A percentile compares a stretch with the other conserved stretches of the same genome.
Evolutionary conservation across 2,113 vertebrate species (phyloP).

Genomic region (Epinephelus fuscoguttatus): DNA sequence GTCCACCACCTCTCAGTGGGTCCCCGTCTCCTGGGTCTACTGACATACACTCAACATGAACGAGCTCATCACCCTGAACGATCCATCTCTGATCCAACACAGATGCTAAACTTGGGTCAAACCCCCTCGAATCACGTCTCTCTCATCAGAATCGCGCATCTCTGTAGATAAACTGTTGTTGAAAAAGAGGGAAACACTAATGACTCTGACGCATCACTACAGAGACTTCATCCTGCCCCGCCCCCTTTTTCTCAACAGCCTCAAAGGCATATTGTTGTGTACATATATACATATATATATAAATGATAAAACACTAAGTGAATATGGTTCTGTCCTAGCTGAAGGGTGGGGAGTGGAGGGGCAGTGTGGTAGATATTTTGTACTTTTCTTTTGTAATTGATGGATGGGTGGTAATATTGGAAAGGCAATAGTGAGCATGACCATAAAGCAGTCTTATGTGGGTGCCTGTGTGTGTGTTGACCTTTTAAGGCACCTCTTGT

Average conservation of each 20-base stretch:
- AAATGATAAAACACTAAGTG: slow-evolving; percentile 70
- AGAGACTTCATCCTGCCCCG: slow-evolving; percentile 51
- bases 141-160: slow-evolving; percentile 58
- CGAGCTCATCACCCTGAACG: background rate
- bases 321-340: slow-evolving; percentile 77
- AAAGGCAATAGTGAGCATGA: slow-evolving; percentile 80
- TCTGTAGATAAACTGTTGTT: slow-evolving; percentile 65
- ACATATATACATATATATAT: slow-evolving; percentile 81
- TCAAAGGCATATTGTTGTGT: slow-evolving; percentile 71
- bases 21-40: slow-evolving; percentile 99
- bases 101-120: slow-evolving; percentile 47
- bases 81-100: slow-evolving; percentile 14
- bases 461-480: slow-evolving; percentile 61
- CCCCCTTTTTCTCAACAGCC: slow-evolving; percentile 57
- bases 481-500: slow-evolving; percentile 65
- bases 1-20: slow-evolving; percentile 97
- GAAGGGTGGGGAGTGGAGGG: slow-evolving; percentile 54
- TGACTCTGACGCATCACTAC: slow-evolving; percentile 51
- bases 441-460: slow-evolving; percentile 70
- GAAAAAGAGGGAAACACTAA: slow-evolving; percentile 52
- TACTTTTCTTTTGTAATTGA: slow-evolving; percentile 80
- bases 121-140: background rate
- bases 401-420: slow-evolving; percentile 61
- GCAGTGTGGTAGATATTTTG: slow-evolving; percentile 78
- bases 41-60: slow-evolving; percentile 75